These are phyloP conservation scores for Catharus ustulatus DNA, from an alignment of 2,797 vertebrate genomes.

Conservation along the genomic window DNA sequence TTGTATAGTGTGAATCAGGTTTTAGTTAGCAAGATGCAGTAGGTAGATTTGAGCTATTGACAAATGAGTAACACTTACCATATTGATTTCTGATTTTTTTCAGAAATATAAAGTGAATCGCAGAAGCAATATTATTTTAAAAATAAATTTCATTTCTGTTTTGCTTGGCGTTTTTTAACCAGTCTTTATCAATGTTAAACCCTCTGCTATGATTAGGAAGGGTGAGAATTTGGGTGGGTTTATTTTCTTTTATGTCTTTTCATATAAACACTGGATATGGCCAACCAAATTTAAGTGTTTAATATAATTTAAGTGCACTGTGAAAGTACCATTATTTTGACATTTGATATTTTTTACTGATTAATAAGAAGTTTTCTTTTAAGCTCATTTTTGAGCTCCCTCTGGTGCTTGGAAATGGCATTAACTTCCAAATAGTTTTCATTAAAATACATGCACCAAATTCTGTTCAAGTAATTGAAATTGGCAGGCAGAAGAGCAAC, in stretches of 20 bases:
- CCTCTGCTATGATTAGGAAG: neutral
- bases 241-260: neutral
- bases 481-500: neutral
- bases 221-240: neutral
- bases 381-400: slow-evolving; percentile 45
- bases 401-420: slow-evolving; percentile 32
- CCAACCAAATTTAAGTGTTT: neutral
- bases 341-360: neutral
- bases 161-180: neutral
- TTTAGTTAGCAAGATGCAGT: neutral
- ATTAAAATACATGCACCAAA: neutral
- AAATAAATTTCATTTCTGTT: neutral
- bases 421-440: neutral
- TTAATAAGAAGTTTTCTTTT: neutral
- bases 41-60: neutral
- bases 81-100: neutral
- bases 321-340: neutral
- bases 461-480: slow-evolving; percentile 2
- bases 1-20: neutral
- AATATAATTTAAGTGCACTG: neutral
- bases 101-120: neutral
- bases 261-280: neutral
- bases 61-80: neutral
- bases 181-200: neutral
- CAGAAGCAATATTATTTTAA: neutral